Percentiles rank a stretch among this genome's conserved stretches.
Evolutionary conservation across 1,140 invertebrate species (phyloP).

Genomic region (Pseudomyrmex concolor): DNA sequence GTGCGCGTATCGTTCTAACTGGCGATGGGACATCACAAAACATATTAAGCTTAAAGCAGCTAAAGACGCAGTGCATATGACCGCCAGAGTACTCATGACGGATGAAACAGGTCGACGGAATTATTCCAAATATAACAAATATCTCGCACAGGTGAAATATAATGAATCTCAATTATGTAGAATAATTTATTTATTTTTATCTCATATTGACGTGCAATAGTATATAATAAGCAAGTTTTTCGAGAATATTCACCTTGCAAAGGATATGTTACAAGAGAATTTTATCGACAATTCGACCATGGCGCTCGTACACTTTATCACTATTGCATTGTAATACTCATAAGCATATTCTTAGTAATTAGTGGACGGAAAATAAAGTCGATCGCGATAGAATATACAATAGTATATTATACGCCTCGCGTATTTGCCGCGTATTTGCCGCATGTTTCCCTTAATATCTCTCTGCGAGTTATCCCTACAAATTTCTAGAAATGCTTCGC

Average conservation of each 20-base stretch:
- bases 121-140: constrained; percentile 96
- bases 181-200: constrained; percentile 51
- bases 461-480: too few species aligned
- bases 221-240: not conserved
- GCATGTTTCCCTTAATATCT: too few species aligned
- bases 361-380: constrained; percentile 9
- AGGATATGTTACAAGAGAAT: not conserved
- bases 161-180: constrained; percentile 66
- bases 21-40: constrained; percentile 98
- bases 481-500: too few species aligned
- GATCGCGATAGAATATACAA: constrained; percentile 30
- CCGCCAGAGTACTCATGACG: constrained; percentile 93
- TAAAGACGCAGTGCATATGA: constrained; percentile 91
- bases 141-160: constrained; percentile 89
- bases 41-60: constrained; percentile 96
- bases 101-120: constrained; percentile 95
- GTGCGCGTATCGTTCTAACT: constrained; percentile 96
- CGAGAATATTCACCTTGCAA: not conserved
- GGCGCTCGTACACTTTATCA: constrained; percentile 69
- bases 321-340: constrained; percentile 60
- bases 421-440: too few species aligned
- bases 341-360: constrained; percentile 74
- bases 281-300: constrained; percentile 28
- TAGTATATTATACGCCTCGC: too few species aligned
- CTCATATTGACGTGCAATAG: constrained; percentile 31